Evolutionary conservation across 2,888 invertebrate species (phyloP).

Genomic region (Eumerus sabulonum): DNA sequence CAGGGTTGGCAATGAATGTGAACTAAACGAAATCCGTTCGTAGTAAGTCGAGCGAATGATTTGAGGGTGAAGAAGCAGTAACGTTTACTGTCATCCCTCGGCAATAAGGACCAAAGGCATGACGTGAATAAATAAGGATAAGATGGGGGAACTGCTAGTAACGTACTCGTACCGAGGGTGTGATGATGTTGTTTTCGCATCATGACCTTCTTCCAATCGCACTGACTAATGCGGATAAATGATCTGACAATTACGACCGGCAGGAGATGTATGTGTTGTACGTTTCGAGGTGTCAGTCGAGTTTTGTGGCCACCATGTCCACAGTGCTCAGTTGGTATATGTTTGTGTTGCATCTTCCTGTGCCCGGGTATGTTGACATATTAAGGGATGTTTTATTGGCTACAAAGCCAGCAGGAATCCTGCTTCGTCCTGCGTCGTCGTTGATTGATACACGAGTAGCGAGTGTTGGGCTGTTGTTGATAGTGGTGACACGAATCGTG

Average conservation of each 20-base stretch:
- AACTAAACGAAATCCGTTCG: slow-evolving; percentile 58
- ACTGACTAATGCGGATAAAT: slow-evolving; percentile 76
- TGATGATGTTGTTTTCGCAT: slow-evolving; percentile 60
- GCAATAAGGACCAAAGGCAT: slow-evolving; percentile 52
- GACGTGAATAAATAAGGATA: slow-evolving; percentile 63
- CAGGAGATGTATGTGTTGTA: slow-evolving; percentile 37
- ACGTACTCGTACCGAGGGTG: too few relatives aligned
- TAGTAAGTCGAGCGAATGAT: slow-evolving; percentile 61
- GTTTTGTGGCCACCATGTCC: slow-evolving; percentile 67
- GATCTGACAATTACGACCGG: slow-evolving; percentile 76
- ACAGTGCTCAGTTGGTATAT: too few relatives aligned
- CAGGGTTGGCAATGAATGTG: slow-evolving; percentile 9
- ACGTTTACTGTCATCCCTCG: slow-evolving; percentile 3
- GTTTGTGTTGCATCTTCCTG: too few relatives aligned
- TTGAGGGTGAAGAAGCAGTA: slow-evolving; percentile 41
- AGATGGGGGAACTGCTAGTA: slow-evolving; percentile 40
- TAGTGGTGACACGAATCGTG: slow-evolving; percentile 13
- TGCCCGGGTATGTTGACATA: slow-evolving; percentile 55
- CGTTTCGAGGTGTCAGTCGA: slow-evolving; percentile 66
- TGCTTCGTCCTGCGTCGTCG: slow-evolving; percentile 47
- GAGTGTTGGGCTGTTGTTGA: slow-evolving; percentile 8
- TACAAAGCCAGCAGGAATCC: slow-evolving; percentile 44
- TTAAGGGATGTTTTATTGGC: slow-evolving; percentile 68
- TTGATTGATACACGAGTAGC: slow-evolving; percentile 52
- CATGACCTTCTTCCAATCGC: slow-evolving; percentile 62